These are phyloP conservation scores for Amazona vittata DNA, from an alignment of 2,113 vertebrate species.

Conservation along the genomic window DNA sequence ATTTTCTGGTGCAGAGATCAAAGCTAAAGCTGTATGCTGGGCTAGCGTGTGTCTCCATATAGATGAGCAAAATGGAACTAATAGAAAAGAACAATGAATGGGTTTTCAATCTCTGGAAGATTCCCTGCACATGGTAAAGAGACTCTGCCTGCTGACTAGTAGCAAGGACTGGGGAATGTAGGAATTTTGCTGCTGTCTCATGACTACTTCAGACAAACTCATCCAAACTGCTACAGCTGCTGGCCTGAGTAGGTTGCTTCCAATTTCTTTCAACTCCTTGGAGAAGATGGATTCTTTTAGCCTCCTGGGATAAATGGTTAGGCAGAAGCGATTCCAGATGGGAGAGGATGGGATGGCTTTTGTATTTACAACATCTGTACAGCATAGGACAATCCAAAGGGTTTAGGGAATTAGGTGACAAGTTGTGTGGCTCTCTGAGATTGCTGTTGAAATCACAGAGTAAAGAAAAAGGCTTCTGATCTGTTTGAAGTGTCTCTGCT, in stretches of 20 bases:
- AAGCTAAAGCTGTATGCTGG: not conserved
- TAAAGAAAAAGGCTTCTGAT: not conserved
- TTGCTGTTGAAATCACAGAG: not conserved
- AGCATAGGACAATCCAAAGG: not conserved
- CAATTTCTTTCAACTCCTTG: not conserved
- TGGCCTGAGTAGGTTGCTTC: not conserved
- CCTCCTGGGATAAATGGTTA: not conserved
- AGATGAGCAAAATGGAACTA: not conserved
- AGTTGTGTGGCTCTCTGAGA: not conserved
- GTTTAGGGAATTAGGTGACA: not conserved
- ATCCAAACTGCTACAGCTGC: not conserved
- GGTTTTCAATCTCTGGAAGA: not conserved
- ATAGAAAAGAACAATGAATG: not conserved
- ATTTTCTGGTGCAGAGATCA: conserved; percentile 60
- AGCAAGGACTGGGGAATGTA: not conserved
- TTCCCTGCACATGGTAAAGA: not conserved
- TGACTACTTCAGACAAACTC: not conserved
- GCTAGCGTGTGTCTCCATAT: not conserved
- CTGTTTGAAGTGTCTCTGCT: not conserved
- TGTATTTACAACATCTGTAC: not conserved
- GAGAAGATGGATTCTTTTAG: not conserved
- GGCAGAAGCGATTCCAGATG: not conserved
- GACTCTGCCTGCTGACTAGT: not conserved
- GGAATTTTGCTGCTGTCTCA: not conserved
- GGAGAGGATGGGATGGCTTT: not conserved